A percentile compares a stretch with the other conserved stretches of the same genome.
Evolutionary conservation across 2,797 vertebrate species (phyloP).

Genomic region (Sebastes trivittatus): DNA sequence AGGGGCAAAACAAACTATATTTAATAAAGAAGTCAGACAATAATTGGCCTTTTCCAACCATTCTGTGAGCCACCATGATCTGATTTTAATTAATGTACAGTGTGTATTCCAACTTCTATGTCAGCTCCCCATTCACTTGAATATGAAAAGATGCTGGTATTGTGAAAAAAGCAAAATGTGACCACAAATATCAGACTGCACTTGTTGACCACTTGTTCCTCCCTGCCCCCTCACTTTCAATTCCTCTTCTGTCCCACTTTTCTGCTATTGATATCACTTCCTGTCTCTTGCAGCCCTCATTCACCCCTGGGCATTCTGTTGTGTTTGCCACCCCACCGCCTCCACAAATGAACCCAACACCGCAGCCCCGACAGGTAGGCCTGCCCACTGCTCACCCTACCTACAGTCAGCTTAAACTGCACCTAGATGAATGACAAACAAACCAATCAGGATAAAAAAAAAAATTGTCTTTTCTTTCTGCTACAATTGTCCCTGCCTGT

Average conservation of each 20-base stretch:
- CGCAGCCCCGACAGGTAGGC: slow-evolving; percentile 93
- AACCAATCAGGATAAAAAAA: neutral
- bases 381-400: neutral
- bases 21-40: neutral
- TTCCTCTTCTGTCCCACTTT: neutral
- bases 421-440: no score
- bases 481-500: neutral
- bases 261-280: slow-evolving; percentile 28
- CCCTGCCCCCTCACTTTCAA: neutral
- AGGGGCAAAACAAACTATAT: neutral
- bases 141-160: neutral
- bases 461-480: neutral
- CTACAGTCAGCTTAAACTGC: neutral
- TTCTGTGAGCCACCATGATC: no score
- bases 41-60: neutral
- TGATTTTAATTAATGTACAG: no score
- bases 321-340: slow-evolving; percentile 91
- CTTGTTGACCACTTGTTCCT: neutral
- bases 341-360: slow-evolving; percentile 97
- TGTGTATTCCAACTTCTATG: no score
- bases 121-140: neutral
- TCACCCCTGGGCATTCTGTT: slow-evolving; percentile 92
- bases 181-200: neutral
- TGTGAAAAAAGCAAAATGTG: neutral
- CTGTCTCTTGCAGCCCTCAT: slow-evolving; percentile 84